Evolutionary conservation across 2,113 vertebrate species (phyloP), one percentile per base, ranked within the genome.

Genomic region (Cyanoramphus novaezelandiae): DNA sequence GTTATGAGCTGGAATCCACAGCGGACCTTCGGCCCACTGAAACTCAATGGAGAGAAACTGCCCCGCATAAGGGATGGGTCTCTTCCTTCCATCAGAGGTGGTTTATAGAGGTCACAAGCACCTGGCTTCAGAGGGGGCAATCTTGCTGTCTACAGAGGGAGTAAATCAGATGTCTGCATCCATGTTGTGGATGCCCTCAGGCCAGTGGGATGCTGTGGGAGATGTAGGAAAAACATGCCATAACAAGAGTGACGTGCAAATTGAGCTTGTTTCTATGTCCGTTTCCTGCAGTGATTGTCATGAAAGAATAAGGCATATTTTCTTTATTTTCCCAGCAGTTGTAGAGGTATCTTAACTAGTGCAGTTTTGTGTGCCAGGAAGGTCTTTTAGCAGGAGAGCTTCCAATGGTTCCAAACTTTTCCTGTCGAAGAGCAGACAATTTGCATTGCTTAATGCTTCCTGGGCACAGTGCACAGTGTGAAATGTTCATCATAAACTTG

Each of bases 1-100:
- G 37, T 76, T 78, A n/a, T 0, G 0, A 41, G 25, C n/a, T 59
- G 60, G 60, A 86, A 44, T 70, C 16, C 19, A 5, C 2, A 9
- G 20, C 15, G 46, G 39, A 85, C 50, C 28, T 71, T 79, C 64
- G 75, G 14, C 50, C 10, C 4, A 31, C 33, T 39, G 50, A 70
- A 96, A 59, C 17, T 72, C 25, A n/a, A 2, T 3, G 11, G 25
- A 82, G 62, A 39, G 37, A 64, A 79, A 31, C 11, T 41, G 29
- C 23, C 17, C 31, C 7, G 5, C 6, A 1, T 37, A 57, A 53
- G 37, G 29, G 39, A 39, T 39, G 43, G 27, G 23, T 35, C 27
- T 55, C 8, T 31, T 87, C 16, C 6, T 87, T 83, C n/a, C 39
- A 53, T 3, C 5, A 53, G 17, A 63, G 19, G 16, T 8, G 15